Conservation (phyloP, 1,140 invertebrate genomes). For the Drosophila navojoa region DNA sequence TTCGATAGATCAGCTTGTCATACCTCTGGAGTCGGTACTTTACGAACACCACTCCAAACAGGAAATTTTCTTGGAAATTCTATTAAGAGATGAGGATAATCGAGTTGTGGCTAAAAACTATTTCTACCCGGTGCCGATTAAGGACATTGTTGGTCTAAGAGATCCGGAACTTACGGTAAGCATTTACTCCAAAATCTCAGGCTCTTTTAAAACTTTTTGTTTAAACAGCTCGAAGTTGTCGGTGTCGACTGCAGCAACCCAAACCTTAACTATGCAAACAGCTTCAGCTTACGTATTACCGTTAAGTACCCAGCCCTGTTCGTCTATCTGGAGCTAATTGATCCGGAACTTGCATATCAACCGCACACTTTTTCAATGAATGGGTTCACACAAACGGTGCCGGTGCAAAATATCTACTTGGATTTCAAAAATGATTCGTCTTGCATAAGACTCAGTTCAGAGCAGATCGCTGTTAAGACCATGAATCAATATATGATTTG, state of each 20-base stretch:
- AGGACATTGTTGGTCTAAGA: conserved; percentile 53
- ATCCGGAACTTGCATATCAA: conserved; percentile 44
- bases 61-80: conserved; percentile 61
- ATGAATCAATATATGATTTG: conserved; percentile 67
- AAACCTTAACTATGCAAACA: conserved; percentile 69
- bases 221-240: conserved; percentile 46
- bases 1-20: conserved; percentile 26
- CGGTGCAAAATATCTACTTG: conserved; percentile 62
- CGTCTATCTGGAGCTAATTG: conserved; percentile 75
- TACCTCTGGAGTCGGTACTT: conserved; percentile 44
- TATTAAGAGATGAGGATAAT: conserved; percentile 36
- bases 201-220: background rate
- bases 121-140: conserved; percentile 63
- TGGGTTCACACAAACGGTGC: conserved; percentile 78
- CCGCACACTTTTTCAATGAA: conserved; percentile 79
- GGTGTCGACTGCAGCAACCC: conserved; percentile 40
- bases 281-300: conserved; percentile 65
- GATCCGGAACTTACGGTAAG: conserved; percentile 52
- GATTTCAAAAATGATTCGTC: conserved; percentile 50
- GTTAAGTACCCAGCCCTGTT: conserved; percentile 68
- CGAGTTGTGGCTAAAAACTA: conserved; percentile 49
- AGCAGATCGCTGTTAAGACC: conserved; percentile 52
- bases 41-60: conserved; percentile 33
- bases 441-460: conserved; percentile 40
- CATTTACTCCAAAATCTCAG: background rate